A percentile compares a stretch with the other conserved stretches of the same genome.
phyloP scores from a whole-genome alignment of 2,113 vertebrate species.

The Nannospalax galili region DNA sequence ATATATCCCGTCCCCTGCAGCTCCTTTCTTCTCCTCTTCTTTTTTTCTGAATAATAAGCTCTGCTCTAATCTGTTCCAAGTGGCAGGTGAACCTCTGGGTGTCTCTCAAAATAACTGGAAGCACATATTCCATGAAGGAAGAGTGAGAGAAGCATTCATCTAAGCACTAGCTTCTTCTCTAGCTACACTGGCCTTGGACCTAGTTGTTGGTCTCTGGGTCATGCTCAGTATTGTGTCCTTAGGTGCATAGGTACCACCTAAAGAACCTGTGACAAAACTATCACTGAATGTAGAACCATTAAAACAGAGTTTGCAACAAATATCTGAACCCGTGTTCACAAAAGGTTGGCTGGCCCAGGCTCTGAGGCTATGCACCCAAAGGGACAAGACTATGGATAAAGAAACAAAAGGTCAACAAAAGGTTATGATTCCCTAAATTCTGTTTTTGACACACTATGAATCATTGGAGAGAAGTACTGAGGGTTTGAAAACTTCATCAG shows the following conservation, averaged over 20 bases:
- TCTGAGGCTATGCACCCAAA: not conserved
- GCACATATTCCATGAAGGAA: not conserved
- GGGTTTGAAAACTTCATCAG: not conserved
- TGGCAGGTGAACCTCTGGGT: slow-evolving; percentile 19
- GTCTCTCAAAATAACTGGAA: slow-evolving; percentile 13
- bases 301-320: not conserved
- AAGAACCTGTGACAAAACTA: not conserved
- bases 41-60: not conserved
- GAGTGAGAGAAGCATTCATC: not conserved
- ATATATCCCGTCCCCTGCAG: not conserved
- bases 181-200: not conserved
- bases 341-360: not conserved
- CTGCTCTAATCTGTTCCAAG: slow-evolving; percentile 31
- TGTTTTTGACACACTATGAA: not conserved
- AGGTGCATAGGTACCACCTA: not conserved
- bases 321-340: not conserved
- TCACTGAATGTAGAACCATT: not conserved
- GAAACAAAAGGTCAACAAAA: not conserved
- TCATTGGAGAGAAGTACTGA: not conserved
- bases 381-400: not conserved
- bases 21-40: not conserved
- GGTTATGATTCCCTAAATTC: not conserved
- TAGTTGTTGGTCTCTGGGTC: not conserved
- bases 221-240: not conserved
- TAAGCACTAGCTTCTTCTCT: not conserved